Conservation (phyloP, 23 tunicate species). For the Halocynthia aurantium region DNA sequence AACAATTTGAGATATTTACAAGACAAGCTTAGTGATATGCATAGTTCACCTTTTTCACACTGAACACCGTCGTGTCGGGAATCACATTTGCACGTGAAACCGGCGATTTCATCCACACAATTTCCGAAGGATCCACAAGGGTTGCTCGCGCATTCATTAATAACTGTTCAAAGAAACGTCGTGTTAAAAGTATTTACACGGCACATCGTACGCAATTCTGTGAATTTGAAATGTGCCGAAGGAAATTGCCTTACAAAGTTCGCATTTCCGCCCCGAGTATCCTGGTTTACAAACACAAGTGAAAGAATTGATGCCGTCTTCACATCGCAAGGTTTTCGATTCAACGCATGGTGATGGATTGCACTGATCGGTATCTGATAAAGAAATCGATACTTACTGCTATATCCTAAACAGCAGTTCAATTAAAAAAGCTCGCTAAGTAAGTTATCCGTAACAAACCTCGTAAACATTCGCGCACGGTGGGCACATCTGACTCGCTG, state of each 20-base stretch:
- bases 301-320: slow-evolving; percentile 11
- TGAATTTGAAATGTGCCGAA: neutral
- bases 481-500: neutral
- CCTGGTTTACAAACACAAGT: slow-evolving; percentile 35
- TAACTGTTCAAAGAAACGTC: neutral
- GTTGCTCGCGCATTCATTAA: slow-evolving; percentile 27
- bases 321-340: slow-evolving; percentile 19
- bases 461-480: neutral
- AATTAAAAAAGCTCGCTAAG: neutral
- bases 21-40: too few species aligned
- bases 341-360: slow-evolving; percentile 12
- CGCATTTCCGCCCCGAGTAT: slow-evolving; percentile 29
- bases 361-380: slow-evolving; percentile 34
- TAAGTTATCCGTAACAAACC: neutral
- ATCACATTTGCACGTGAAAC: slow-evolving; percentile 44
- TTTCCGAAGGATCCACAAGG: slow-evolving; percentile 29
- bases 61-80: slow-evolving; percentile 8
- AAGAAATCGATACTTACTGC: neutral
- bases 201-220: neutral
- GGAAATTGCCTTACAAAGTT: slow-evolving; percentile 22
- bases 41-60: slow-evolving; percentile 26
- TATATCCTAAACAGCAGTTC: neutral
- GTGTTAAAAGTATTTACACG: too few species aligned
- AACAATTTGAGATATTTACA: too few species aligned
- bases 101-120: slow-evolving; percentile 22